phyloP scores from a whole-genome alignment of 1,140 invertebrate species.

The Ceratina australensis region DNA sequence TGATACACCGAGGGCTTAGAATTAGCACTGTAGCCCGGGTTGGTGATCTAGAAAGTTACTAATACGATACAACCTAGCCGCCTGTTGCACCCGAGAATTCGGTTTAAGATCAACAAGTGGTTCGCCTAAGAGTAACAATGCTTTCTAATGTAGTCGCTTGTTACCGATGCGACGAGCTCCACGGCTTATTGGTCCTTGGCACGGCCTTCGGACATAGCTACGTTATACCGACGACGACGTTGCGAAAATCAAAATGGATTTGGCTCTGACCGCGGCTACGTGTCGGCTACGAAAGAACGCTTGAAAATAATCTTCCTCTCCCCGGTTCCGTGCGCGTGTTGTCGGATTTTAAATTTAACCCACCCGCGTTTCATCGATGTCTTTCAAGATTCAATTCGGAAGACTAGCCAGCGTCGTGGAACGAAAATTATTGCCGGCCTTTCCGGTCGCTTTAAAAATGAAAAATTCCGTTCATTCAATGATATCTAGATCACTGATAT shows the following conservation, averaged over 20 bases:
- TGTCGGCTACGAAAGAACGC: constrained; percentile 31
- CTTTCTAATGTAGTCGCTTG: constrained; percentile 49
- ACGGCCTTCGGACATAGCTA: constrained; percentile 36
- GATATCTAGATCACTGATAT: too few species aligned
- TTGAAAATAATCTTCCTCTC: constrained; percentile 31
- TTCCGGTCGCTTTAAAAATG: background rate
- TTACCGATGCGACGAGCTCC: constrained; percentile 25
- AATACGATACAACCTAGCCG: constrained; percentile 52
- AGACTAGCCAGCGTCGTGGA: background rate
- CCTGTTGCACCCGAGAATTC: constrained; percentile 57
- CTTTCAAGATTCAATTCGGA: constrained; percentile 6
- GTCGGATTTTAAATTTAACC: constrained; percentile 44
- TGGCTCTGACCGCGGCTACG: constrained; percentile 40
- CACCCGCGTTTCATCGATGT: constrained; percentile 5
- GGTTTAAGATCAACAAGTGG: constrained; percentile 69
- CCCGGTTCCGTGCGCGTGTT: background rate
- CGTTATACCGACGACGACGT: constrained; percentile 3
- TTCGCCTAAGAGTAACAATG: constrained; percentile 66
- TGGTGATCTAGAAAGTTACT: constrained; percentile 50
- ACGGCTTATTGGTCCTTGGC: constrained; percentile 36
- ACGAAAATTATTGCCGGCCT: background rate
- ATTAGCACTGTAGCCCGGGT: constrained; percentile 34
- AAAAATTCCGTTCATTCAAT: background rate
- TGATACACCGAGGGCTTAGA: too few species aligned
- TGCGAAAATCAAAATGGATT: constrained; percentile 53